These are phyloP conservation scores for Chloroceryle aenea DNA, from an alignment of 2,113 vertebrate genomes.

Conservation along the genomic window DNA sequence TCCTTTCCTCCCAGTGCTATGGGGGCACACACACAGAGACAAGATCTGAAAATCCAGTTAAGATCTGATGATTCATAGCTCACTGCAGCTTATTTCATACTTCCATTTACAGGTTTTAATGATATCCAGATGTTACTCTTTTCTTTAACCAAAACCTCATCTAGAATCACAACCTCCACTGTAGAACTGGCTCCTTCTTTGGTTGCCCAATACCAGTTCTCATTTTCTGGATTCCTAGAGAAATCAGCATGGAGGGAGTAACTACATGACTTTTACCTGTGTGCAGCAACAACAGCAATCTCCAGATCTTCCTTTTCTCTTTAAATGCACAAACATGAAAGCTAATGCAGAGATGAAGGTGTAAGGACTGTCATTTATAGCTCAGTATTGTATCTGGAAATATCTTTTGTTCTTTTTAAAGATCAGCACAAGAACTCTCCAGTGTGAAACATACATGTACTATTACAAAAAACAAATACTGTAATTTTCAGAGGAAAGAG, in stretches of 20 bases:
- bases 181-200: background rate
- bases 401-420: background rate
- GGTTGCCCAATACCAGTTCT: background rate
- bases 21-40: background rate
- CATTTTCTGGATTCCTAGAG: background rate
- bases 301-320: background rate
- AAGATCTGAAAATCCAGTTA: background rate
- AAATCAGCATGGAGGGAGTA: background rate
- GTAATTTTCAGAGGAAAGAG: background rate
- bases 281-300: background rate
- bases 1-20: background rate
- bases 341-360: background rate
- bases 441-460: background rate
- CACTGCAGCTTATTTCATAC: background rate
- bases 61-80: background rate
- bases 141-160: background rate
- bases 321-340: background rate
- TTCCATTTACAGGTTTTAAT: background rate
- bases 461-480: background rate
- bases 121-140: background rate
- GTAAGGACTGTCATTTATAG: background rate
- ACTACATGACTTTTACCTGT: background rate
- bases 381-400: background rate
- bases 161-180: background rate
- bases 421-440: background rate